Base-by-base conservation (phyloP, 2,888 invertebrate species). In the Scotopteryx bipunctaria region DNA sequence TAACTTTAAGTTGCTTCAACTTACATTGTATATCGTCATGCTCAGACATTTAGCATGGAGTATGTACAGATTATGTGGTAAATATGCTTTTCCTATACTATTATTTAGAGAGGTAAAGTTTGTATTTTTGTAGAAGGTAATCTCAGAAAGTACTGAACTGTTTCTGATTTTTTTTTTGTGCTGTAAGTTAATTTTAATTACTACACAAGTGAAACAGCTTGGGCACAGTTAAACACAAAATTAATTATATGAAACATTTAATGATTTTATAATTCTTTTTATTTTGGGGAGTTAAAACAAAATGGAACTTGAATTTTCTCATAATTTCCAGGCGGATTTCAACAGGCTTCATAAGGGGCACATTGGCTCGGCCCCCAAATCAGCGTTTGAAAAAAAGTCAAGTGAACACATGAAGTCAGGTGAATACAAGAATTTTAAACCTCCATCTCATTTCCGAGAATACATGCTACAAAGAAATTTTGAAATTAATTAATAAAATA, bases 331-430 rank as follows among this genome's bases (percentile, higher is more conserved):
- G 81, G 95, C 96, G 0, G 96, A 96, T 76, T 96, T 95, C 75
- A 95, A 96, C 80, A 90, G 96, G 55, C 93, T 95, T 54, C 94
- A 94, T 63, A 95, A 95, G 36, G 96, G 96, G 0, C 96, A 96
- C 70, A 93, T 95, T 51, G 96, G 95, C 0, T 95, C 95, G 59
- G 95, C 95, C 0, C 93, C 95, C 0, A 85, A 78, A 57, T 81
- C 86, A 0, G 90, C 87, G 0, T 89, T 88, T 49, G 76, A 71
- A 44, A 77, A 64, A 49, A 81, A 73, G 59, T 63, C 76, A 1
- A 65, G 63, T 35, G 75, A 93, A 91, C 67, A 92, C 86, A 80
- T 93, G 91, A 78, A 92, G 90, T 87, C 80, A 51, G 84, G 85
- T 81, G 66, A 57, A 43, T 23, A 2, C 8, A n/a, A n/a, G n/a